Base-by-base conservation (phyloP, 2,888 invertebrate species). In the Stenodera caucasica region DNA sequence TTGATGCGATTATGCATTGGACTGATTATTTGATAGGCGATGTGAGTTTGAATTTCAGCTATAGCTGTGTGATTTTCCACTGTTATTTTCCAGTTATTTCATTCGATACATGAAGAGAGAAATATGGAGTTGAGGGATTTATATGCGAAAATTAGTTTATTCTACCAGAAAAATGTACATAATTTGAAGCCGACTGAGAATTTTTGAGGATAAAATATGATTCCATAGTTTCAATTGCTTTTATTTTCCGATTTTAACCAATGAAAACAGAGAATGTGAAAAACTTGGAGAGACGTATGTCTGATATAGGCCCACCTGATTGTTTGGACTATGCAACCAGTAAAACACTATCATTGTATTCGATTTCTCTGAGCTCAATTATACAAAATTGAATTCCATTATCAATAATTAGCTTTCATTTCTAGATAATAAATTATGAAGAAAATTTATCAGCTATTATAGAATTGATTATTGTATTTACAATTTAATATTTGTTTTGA, bases 1-100 rank as follows among this genome's bases (percentile, higher is more conserved):
- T 63, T 51, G 63, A 63, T 26, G 49, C 60, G 23, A 57, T 63
- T 9, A 54, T 60, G 14, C 60, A 63, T 37, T 63, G 63, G 63
- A 63, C 63, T 12, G 51, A 60, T 23, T 63, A 52, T 49, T 45
- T 63, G 5, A 14, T 63, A 26, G 26, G 57, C 21, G 63, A 63
- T 52, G 63, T 63, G 49, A 60, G 58, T 56, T 35, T 53, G 7
- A 40, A 11, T 15, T 37, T 14, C 23, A 32, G n/a, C 30, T 50
- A 21, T 15, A n/a, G 14, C 3, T 26, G 33, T 18, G 4, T 56
- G 35, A 12, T 49, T 15, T n/a, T 37, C 9, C 49, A 15, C 12
- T 21, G 26, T 49, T 32, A 2, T 29, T 32, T 56, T 54, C 0
- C 18, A 63, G 63, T 53, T 63, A 49, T 51, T 53, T 18, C 57